Base-by-base conservation (phyloP, 2,888 invertebrate species). In the Colostygia pectinataria region DNA sequence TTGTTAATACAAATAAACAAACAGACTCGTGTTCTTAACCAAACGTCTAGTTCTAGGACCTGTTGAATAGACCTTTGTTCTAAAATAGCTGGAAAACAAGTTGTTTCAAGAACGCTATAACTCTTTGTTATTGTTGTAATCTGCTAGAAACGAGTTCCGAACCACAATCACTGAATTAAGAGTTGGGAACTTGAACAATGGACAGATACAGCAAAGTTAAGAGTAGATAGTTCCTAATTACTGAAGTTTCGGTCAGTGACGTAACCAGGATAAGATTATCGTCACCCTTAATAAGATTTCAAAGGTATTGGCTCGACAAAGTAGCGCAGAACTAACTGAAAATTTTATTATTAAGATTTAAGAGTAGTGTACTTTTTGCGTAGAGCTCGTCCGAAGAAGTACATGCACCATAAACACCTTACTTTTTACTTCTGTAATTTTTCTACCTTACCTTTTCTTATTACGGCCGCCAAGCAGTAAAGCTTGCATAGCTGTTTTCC, bases 41-140 rank as follows among this genome's bases (percentile, higher is more conserved):
- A n/a, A n/a, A 34, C 50, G 41, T 56, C 48, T 52, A 62, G 60
- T 72, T 68, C 69, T 52, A 25, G 50, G 72, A 71, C 61, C 50
- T 66, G 70, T 66, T 71, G 66, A 68, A 66, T 66, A 56, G 56
- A 51, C 46, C 59, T 59, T 59, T 59, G 59, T 59, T 57, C 55
- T 57, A 53, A 51, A 53, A 57, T 57, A 46, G 57, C 49, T 53
- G 48, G 57, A 55, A 57, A 57, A 53, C 41, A 52, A 56, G 32
- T 49, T 43, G 54, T 51, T 51, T 32, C 31, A 29, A 53, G 41
- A 44, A 38, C 39, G 49, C 38, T n/a, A 49, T 45, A 50, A 51
- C 46, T 55, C 53, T 53, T 57, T 52, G 48, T 53, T 57, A 46
- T 54, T 54, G 53, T 53, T 53, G 39, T 51, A 57, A 53, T 49